phyloP scores from a whole-genome alignment of 2,797 vertebrate species.

The Neopelma chrysocephalum region DNA sequence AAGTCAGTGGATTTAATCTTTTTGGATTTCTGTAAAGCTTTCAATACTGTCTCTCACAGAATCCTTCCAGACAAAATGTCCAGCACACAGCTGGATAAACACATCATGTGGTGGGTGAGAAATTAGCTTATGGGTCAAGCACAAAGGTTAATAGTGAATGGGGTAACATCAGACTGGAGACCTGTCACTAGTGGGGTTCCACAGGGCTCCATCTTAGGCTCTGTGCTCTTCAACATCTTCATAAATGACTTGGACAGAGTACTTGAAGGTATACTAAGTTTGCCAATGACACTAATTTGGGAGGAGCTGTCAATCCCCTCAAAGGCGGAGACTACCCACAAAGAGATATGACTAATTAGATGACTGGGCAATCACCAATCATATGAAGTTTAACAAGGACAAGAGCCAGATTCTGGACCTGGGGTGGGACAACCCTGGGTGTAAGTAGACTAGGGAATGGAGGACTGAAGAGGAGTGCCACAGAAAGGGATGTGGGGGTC shows the following conservation, averaged over 20 bases:
- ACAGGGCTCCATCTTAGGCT: background rate
- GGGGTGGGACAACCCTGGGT: background rate
- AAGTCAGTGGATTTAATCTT: background rate
- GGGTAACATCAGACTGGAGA: no score
- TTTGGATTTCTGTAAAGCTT: background rate
- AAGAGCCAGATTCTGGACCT: background rate
- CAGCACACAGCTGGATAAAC: background rate
- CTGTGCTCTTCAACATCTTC: background rate
- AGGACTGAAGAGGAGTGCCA: background rate
- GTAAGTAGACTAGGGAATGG: background rate
- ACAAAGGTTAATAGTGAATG: no score
- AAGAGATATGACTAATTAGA: background rate
- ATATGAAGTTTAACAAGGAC: background rate
- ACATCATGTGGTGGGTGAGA: background rate
- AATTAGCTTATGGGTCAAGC: fast-evolving
- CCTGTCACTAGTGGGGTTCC: background rate
- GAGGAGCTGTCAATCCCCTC: background rate
- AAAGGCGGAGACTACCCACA: background rate
- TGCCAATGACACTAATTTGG: background rate
- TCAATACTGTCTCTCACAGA: background rate
- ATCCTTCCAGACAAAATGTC: background rate
- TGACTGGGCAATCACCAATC: background rate
- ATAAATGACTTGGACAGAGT: background rate
- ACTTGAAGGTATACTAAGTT: background rate
- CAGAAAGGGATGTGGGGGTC: background rate